phyloP scores from a whole-genome alignment of 2,113 vertebrate species.

The Anser brachyrhynchus region DNA sequence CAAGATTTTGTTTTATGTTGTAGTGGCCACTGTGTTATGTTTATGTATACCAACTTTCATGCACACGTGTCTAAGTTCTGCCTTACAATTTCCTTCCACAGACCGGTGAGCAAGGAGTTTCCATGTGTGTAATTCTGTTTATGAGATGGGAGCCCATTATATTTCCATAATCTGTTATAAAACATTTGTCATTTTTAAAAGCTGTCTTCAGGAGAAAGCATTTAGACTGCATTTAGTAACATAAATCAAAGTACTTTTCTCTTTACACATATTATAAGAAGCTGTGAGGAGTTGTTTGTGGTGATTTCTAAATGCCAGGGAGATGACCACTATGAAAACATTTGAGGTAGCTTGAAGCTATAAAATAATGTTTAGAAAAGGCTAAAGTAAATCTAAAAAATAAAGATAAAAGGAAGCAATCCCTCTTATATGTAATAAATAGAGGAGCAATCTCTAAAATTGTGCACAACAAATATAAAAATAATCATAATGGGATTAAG shows the following conservation, averaged over 20 bases:
- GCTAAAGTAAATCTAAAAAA: not conserved
- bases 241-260: not conserved
- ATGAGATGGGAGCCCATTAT: not conserved
- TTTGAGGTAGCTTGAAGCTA: not conserved
- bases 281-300: not conserved
- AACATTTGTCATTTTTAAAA: constrained; percentile 47
- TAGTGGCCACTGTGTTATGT: not conserved
- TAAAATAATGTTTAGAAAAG: not conserved
- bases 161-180: constrained; percentile 24
- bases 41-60: not conserved
- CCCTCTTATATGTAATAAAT: not conserved
- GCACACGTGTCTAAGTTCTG: not conserved
- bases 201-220: constrained; percentile 18
- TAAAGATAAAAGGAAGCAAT: not conserved
- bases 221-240: constrained; percentile 32
- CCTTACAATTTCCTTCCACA: not conserved
- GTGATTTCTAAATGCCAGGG: not conserved
- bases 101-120: not conserved
- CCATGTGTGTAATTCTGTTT: not conserved
- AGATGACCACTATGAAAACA: not conserved
- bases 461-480: not conserved
- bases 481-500: not conserved
- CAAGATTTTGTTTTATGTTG: not conserved
- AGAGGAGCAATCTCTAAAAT: not conserved
- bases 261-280: constrained; percentile 17